Evolutionary conservation across 2,888 invertebrate genomes (phyloP).

Genomic region (Nebria brevicollis): DNA sequence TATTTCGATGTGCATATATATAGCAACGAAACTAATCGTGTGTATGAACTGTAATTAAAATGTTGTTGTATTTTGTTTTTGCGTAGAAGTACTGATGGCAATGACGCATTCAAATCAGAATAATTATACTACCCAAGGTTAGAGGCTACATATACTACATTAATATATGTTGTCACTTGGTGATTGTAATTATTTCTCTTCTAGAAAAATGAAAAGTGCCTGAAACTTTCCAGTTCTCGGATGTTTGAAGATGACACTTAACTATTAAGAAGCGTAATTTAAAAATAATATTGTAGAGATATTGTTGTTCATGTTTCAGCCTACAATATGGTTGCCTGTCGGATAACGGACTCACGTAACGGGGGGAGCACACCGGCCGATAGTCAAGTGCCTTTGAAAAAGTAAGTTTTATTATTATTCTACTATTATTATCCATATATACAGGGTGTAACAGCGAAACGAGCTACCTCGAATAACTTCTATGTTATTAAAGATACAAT

Average conservation of each 20-base stretch:
- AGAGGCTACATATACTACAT: slow-evolving; percentile 22
- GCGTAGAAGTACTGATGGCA: slow-evolving; percentile 46
- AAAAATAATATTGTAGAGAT: slow-evolving; percentile 45
- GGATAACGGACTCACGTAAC: slow-evolving; percentile 93
- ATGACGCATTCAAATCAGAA: slow-evolving; percentile 47
- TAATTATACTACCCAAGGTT: slow-evolving; percentile 47
- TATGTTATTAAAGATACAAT: too few relatives aligned
- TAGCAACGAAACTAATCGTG: neutral
- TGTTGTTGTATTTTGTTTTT: slow-evolving; percentile 43
- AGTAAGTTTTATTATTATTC: slow-evolving; percentile 73
- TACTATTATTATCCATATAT: too few relatives aligned
- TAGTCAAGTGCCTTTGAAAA: slow-evolving; percentile 98
- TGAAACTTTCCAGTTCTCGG: slow-evolving; percentile 45
- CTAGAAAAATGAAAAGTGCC: slow-evolving; percentile 46
- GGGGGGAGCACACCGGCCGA: slow-evolving; percentile 82
- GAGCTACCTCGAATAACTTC: too few relatives aligned
- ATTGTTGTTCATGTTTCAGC: slow-evolving; percentile 73
- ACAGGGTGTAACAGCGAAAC: too few relatives aligned
- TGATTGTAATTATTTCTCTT: slow-evolving; percentile 46
- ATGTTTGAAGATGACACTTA: slow-evolving; percentile 43
- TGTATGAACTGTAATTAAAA: slow-evolving; percentile 17
- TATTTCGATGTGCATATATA: neutral
- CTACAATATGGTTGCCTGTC: slow-evolving; percentile 98
- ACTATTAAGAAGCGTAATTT: slow-evolving; percentile 42
- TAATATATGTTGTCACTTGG: slow-evolving; percentile 26